A percentile compares a stretch with the other conserved stretches of the same genome.
Evolutionary conservation across 2,113 vertebrate species (phyloP).

Genomic region (Indicator maculatus): DNA sequence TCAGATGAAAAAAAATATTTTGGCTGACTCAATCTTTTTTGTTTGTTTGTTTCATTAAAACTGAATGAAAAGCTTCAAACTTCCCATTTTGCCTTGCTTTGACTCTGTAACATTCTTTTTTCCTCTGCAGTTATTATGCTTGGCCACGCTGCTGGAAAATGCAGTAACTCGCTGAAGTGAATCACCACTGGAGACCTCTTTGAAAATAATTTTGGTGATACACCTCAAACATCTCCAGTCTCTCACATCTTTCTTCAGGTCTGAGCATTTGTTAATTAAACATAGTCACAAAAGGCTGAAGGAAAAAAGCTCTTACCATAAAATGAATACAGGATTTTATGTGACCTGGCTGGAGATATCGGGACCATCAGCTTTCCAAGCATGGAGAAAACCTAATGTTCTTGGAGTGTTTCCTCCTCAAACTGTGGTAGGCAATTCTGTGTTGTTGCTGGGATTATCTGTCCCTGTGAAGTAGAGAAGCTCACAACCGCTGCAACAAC

Average conservation of each 20-base stretch:
- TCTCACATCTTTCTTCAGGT: slow-evolving; percentile 48
- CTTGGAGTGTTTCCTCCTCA: background rate
- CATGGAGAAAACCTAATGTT: background rate
- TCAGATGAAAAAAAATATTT: slow-evolving; percentile 19
- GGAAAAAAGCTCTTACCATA: background rate
- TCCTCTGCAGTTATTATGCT: slow-evolving; percentile 26
- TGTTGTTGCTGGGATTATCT: background rate
- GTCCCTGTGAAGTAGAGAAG: background rate
- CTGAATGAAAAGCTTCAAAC: slow-evolving; percentile 42
- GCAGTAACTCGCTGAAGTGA: slow-evolving; percentile 53
- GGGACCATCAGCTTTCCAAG: background rate
- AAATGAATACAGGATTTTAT: background rate
- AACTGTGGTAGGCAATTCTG: background rate
- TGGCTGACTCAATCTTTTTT: background rate
- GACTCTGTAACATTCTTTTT: background rate
- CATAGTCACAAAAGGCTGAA: background rate
- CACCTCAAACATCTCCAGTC: slow-evolving; percentile 35
- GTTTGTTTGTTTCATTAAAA: slow-evolving; percentile 45
- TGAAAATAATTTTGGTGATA: slow-evolving; percentile 56
- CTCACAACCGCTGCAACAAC: background rate
- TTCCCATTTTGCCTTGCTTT: slow-evolving; percentile 1
- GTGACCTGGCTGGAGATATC: background rate
- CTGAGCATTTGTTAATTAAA: slow-evolving; percentile 50
- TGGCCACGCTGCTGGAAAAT: slow-evolving; percentile 53
- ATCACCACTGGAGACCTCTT: slow-evolving; percentile 61